A percentile compares a stretch with the other conserved stretches of the same genome.
phyloP scores from a whole-genome alignment of 1,140 invertebrate species.

The Calephelis nemesis region DNA sequence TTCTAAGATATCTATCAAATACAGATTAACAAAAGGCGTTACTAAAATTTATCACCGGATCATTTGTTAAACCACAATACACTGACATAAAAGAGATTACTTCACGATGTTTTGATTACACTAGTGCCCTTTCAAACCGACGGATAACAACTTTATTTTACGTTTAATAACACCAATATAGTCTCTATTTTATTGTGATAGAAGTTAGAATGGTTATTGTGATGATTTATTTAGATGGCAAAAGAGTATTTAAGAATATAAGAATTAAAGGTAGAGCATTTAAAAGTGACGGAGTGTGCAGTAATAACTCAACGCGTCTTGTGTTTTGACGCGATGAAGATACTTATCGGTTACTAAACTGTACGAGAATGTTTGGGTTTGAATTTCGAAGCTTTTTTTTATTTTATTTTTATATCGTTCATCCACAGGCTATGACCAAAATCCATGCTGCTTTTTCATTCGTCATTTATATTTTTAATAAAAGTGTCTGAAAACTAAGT shows the following conservation, averaged over 20 bases:
- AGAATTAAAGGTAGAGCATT: conserved; percentile 36
- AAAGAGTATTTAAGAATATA: conserved; percentile 29
- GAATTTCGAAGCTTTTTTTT: conserved; percentile 10
- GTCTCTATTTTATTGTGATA: not conserved
- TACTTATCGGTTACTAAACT: conserved; percentile 27
- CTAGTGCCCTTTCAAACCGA: conserved; percentile 39
- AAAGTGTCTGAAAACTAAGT: no score
- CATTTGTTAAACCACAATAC: conserved; percentile 24
- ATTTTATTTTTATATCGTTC: not conserved
- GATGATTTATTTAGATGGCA: conserved; percentile 23
- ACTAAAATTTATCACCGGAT: conserved; percentile 20
- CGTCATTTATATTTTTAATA: not conserved
- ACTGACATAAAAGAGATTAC: conserved; percentile 44
- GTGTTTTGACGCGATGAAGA: conserved; percentile 28
- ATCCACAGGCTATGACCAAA: not conserved
- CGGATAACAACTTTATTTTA: not conserved
- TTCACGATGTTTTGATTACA: conserved; percentile 60
- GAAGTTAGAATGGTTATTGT: not conserved
- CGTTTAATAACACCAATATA: not conserved
- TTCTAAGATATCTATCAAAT: conserved; percentile 13
- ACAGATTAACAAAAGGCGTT: conserved; percentile 18
- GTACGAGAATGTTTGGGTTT: conserved; percentile 5
- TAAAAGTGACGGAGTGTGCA: conserved; percentile 44
- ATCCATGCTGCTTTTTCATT: not conserved
- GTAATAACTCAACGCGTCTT: conserved; percentile 52